Conservation (phyloP, 2,797 vertebrate genomes). For the Schizothorax lantsangensis region DNA sequence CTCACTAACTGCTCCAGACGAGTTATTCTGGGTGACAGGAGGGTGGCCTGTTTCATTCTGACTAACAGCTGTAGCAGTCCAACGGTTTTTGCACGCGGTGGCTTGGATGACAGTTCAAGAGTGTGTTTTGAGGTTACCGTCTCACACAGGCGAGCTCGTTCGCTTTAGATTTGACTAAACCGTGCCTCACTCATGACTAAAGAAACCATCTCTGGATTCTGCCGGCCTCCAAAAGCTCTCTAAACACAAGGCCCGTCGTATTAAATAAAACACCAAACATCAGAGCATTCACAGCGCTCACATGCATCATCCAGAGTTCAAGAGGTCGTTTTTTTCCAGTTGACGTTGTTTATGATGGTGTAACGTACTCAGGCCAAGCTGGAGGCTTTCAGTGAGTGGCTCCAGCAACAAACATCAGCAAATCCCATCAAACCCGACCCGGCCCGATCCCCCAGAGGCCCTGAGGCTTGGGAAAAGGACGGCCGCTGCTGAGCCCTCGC, state of each 20-base stretch:
- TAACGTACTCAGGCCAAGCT: conserved; percentile 71
- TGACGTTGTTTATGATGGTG: conserved; percentile 76
- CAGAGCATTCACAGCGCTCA: conserved; percentile 1
- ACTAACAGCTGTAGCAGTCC: conserved; percentile 70
- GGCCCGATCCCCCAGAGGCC: conserved; percentile 66
- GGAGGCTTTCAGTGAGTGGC: conserved; percentile 72
- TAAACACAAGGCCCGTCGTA: background rate
- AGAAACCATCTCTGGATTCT: conserved; percentile 28
- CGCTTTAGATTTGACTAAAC: conserved; percentile 50
- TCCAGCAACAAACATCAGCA: conserved; percentile 81
- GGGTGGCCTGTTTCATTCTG: conserved; percentile 64
- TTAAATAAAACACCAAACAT: conserved; percentile 29
- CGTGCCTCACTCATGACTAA: conserved; percentile 21
- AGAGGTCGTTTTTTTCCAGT: conserved; percentile 74
- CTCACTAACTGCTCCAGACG: conserved; percentile 32
- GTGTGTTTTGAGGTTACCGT: conserved; percentile 67
- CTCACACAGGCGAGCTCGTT: conserved; percentile 46
- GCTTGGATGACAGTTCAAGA: conserved; percentile 64
- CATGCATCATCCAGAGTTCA: conserved; percentile 57
- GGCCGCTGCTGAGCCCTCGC: conserved; percentile 72
- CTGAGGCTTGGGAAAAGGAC: conserved; percentile 83
- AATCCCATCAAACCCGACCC: conserved; percentile 80
- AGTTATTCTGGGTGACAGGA: conserved; percentile 45
- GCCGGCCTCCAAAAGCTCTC: background rate
- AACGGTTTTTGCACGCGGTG: conserved; percentile 65